Evolutionary conservation across 2,113 vertebrate species (phyloP).

Genomic region (Manacus vitellinus): DNA sequence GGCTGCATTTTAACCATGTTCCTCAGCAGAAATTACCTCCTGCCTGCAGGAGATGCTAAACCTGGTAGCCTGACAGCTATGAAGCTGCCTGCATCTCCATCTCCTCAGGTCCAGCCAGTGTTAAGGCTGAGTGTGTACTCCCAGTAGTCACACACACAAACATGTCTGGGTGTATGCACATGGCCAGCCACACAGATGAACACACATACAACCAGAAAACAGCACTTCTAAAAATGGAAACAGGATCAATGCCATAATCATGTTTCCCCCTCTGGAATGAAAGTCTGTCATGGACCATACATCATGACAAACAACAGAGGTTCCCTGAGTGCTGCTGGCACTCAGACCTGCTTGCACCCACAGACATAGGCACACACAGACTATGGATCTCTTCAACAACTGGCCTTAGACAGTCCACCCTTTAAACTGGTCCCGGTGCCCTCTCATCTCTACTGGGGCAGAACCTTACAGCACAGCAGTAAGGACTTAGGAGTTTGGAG

Average conservation of each 20-base stretch:
- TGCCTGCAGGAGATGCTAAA: neutral
- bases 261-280: neutral
- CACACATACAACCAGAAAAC: neutral
- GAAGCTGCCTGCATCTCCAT: neutral
- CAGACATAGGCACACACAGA: neutral
- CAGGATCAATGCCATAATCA: neutral
- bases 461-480: neutral
- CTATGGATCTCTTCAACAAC: neutral
- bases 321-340: neutral
- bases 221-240: neutral
- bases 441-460: neutral
- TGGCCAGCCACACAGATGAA: neutral
- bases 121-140: neutral
- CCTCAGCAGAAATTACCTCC: neutral
- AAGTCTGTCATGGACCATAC: neutral
- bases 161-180: accelerated
- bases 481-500: neutral
- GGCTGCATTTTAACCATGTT: neutral
- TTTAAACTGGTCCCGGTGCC: neutral
- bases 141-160: neutral
- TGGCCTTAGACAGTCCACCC: neutral
- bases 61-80: neutral
- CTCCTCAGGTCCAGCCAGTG: neutral
- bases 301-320: neutral
- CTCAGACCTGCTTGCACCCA: neutral